phyloP scores from a whole-genome alignment of 2,888 invertebrate species.

The Brassicogethes aeneus region DNA sequence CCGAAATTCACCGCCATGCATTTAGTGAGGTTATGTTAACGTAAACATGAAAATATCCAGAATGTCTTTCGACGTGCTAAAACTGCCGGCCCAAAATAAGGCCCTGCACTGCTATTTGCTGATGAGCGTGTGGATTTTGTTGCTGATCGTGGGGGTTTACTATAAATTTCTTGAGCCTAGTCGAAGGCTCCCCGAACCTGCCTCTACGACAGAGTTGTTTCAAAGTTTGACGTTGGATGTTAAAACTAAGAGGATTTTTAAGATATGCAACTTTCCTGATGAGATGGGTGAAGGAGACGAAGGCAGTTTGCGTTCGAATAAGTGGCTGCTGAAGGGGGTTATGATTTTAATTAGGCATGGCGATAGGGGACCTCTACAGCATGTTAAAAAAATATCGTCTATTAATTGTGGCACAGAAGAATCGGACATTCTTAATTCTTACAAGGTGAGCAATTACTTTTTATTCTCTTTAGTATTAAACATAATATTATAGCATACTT shows the following conservation, averaged over 20 bases:
- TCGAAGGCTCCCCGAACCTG: conserved; percentile 28
- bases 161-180: conserved; percentile 57
- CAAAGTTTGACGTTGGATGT: conserved; percentile 48
- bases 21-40: conserved; percentile 9
- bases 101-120: conserved; percentile 76
- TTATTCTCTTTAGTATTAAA: too few relatives aligned
- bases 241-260: conserved; percentile 56
- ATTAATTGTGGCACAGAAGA: conserved; percentile 61
- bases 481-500: too few relatives aligned
- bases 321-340: conserved; percentile 60
- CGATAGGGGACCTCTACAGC: conserved; percentile 79
- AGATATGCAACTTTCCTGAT: conserved; percentile 64
- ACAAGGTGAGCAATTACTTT: conserved; percentile 35
- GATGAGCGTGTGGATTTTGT: conserved; percentile 73
- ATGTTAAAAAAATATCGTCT: conserved; percentile 66
- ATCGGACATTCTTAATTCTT: conserved; percentile 31
- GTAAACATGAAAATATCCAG: conserved; percentile 6
- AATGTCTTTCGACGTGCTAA: conserved; percentile 44
- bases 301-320: conserved; percentile 51
- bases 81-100: conserved; percentile 54
- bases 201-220: conserved; percentile 28
- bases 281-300: conserved; percentile 63
- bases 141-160: conserved; percentile 72
- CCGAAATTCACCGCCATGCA: too few relatives aligned
- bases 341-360: conserved; percentile 78